A percentile compares a stretch with the other conserved stretches of the same genome.
Evolutionary conservation across 2,797 vertebrate genomes (phyloP).

Genomic region (Varecia variegata): DNA sequence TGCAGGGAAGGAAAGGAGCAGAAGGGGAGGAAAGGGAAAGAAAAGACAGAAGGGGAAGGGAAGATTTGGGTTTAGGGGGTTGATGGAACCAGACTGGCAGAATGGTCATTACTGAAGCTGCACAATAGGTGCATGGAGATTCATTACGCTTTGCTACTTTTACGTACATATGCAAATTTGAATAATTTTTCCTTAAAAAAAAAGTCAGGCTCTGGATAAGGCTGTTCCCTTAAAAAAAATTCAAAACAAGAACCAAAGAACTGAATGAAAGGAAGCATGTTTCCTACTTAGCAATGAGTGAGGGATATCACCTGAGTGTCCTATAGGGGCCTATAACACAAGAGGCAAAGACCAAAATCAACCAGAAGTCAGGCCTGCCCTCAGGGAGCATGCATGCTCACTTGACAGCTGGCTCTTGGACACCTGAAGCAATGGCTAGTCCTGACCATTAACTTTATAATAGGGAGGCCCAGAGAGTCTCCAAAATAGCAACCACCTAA

Average conservation of each 20-base stretch:
- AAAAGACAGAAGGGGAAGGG: background rate
- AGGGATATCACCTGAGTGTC: background rate
- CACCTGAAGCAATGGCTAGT: background rate
- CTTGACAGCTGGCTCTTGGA: background rate
- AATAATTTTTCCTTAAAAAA: background rate
- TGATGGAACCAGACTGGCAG: background rate
- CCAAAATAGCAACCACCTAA: constrained; percentile 42
- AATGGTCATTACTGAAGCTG: background rate
- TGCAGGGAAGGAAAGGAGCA: background rate
- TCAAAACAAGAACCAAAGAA: constrained; percentile 24
- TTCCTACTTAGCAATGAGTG: background rate
- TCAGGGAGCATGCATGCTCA: background rate
- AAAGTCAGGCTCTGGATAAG: background rate
- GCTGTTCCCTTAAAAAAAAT: background rate
- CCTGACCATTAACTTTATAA: background rate
- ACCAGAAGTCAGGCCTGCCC: background rate
- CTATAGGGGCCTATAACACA: background rate
- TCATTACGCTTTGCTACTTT: background rate
- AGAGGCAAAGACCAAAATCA: background rate
- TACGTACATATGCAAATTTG: background rate
- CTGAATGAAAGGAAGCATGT: background rate
- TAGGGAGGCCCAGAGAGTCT: background rate
- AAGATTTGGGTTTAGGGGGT: background rate
- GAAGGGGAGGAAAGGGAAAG: background rate
- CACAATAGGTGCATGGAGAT: fast-evolving